Evolutionary conservation across 2,888 invertebrate genomes (phyloP).

Genomic region (Microchrysa polita): DNA sequence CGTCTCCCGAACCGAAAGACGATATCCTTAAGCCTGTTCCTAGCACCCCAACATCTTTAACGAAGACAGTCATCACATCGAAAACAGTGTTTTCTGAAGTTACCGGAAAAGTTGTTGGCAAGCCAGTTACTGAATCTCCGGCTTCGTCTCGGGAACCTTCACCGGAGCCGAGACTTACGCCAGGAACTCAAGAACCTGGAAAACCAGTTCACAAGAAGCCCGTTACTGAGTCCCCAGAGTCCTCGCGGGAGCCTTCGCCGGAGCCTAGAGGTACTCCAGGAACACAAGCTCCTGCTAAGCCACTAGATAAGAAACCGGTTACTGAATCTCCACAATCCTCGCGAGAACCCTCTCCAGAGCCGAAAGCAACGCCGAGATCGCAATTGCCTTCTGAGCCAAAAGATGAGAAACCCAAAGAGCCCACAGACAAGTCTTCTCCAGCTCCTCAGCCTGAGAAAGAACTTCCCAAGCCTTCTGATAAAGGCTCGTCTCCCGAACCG

Average conservation of each 20-base stretch:
- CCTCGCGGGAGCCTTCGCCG: too few species aligned
- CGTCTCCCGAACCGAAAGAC: not conserved
- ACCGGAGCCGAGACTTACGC: not conserved
- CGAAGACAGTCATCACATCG: not conserved
- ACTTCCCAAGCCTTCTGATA: too few species aligned
- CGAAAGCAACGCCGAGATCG: not conserved
- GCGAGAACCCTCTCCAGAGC: not conserved
- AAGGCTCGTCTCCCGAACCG: not conserved
- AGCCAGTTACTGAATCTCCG: not conserved
- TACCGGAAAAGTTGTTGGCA: not conserved
- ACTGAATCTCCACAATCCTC: not conserved
- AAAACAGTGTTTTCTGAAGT: not conserved
- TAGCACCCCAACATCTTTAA: not conserved
- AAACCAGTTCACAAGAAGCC: not conserved
- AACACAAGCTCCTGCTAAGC: not conserved
- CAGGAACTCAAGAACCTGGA: not conserved
- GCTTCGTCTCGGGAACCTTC: not conserved
- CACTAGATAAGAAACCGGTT: slow-evolving; percentile 27
- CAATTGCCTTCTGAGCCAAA: too few species aligned
- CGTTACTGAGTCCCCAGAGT: too few species aligned
- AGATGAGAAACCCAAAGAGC: too few species aligned
- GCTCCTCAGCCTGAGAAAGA: too few species aligned
- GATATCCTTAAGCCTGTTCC: not conserved
- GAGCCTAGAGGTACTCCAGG: too few species aligned
- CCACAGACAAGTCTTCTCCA: too few species aligned